A percentile compares a stretch with the other conserved stretches of the same genome.
phyloP scores from a whole-genome alignment of 2,113 vertebrate species.

The Urocynchramus pylzowi region DNA sequence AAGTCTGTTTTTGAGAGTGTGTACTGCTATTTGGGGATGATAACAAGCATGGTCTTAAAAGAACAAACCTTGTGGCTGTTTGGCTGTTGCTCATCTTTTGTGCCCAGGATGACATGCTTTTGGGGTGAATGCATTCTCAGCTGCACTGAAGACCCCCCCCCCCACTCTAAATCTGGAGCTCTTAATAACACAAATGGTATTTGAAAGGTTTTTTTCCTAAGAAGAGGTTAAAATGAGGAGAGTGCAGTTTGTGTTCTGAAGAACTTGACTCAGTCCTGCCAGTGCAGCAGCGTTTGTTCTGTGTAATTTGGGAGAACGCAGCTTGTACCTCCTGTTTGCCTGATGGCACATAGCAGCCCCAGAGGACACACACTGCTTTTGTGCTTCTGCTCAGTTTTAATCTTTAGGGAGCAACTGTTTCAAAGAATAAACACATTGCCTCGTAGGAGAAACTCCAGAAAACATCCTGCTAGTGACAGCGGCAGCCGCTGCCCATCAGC shows the following conservation, averaged over 20 bases:
- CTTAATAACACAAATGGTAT: background rate
- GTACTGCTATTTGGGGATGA: background rate
- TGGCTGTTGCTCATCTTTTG: background rate
- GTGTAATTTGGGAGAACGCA: background rate
- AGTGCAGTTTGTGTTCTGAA: background rate
- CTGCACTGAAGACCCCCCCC: background rate
- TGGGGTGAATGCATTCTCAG: background rate
- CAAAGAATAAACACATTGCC: background rate
- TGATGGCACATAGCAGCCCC: background rate
- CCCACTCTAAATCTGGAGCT: background rate
- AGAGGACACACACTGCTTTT: background rate
- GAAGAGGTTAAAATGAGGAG: background rate
- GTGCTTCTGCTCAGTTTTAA: background rate
- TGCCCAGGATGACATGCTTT: background rate
- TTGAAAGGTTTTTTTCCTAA: background rate
- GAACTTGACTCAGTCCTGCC: background rate
- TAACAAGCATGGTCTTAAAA: fast-evolving
- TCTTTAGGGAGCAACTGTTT: slow-evolving; percentile 53
- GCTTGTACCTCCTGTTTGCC: background rate
- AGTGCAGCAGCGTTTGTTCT: background rate
- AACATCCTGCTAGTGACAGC: slow-evolving; percentile 23
- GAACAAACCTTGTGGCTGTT: background rate
- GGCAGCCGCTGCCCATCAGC: background rate
- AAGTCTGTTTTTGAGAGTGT: background rate
- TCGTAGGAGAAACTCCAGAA: background rate